Base-by-base conservation (phyloP, 2,797 vertebrate species). In the Anas bahamensis region DNA sequence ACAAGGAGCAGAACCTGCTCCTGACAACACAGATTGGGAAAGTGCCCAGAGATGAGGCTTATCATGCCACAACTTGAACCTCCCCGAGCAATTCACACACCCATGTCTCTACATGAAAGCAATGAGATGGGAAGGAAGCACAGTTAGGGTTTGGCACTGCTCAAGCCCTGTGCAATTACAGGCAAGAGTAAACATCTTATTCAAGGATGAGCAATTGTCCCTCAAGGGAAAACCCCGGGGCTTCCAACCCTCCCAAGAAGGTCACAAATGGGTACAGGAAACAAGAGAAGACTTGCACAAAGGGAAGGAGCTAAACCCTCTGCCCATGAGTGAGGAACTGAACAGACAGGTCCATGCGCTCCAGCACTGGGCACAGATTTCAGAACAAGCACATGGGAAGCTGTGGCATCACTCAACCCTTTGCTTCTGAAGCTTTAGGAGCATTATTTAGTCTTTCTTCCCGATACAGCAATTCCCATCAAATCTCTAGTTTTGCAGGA, bases 151-250 rank as follows among this genome's bases (percentile, higher is more conserved):
- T 95, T 96, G 94, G 93, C 11, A 2, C 85, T 83, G 73, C 70
- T 90, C 87, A 91, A 93, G 59, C 59, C 84, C 92, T 50, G 37
- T 81, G 92, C 93, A 97, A 95, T 96, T 95, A 95, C 41, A 92
- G 89, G 48, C 64, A 93, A 94, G 84, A 89, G 93, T 96, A 97
- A 97, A 97, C 96, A 97, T 82, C 93, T 93, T 93, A 93, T 95
- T 95, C 89, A 95, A 93, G 73, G 87, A 95, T 97, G 95, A 96
- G 95, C 92, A 94, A 95, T 92, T 7, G 1, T 50, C 76, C 90
- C 95, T 90, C 70, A 93, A 92, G 95, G 84, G 93, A 90, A 92
- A 95, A 94, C 72, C 86, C 73, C 89, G 82, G 31, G 73, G 92
- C 94, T 95, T 93, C 80, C 92, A 96, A 83, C 84, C 83, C 96